Evolutionary conservation across 2,888 invertebrate species (phyloP).

Genomic region (Tribolium freemani): DNA sequence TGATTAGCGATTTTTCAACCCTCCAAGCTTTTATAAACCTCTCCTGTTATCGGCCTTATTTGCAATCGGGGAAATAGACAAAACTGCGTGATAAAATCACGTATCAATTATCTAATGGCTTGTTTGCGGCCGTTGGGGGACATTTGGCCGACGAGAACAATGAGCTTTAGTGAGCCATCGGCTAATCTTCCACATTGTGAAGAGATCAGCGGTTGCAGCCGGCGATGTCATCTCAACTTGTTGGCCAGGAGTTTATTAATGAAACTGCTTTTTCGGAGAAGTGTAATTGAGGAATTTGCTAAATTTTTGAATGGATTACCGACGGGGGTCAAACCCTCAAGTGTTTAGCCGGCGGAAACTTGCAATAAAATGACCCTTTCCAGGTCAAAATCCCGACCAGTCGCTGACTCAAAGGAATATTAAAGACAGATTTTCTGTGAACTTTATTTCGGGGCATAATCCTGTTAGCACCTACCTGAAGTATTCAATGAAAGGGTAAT

Average conservation of each 20-base stretch:
- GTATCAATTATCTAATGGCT: constrained; percentile 58
- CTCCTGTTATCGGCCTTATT: neutral
- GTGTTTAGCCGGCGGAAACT: neutral
- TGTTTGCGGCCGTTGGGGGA: constrained; percentile 52
- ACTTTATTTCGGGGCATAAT: too few species aligned
- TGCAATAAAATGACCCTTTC: neutral
- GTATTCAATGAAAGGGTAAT: too few species aligned
- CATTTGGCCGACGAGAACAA: constrained; percentile 31
- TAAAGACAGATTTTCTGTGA: too few species aligned
- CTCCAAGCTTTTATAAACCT: constrained; percentile 16
- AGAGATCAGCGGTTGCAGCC: constrained; percentile 56
- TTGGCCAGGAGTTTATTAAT: neutral
- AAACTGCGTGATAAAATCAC: constrained; percentile 48
- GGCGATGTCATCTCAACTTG: constrained; percentile 49
- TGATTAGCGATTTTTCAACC: constrained; percentile 24
- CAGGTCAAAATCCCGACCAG: neutral
- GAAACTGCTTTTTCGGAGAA: neutral
- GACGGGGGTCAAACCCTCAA: too few species aligned
- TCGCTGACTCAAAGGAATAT: neutral
- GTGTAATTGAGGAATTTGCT: neutral
- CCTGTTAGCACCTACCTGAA: too few species aligned
- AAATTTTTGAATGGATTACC: neutral
- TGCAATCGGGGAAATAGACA: constrained; percentile 14
- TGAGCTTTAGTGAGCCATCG: constrained; percentile 41
- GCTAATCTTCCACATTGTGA: constrained; percentile 52